phyloP scores from a whole-genome alignment of 1,140 invertebrate species.

The Listronotus oregonensis region DNA sequence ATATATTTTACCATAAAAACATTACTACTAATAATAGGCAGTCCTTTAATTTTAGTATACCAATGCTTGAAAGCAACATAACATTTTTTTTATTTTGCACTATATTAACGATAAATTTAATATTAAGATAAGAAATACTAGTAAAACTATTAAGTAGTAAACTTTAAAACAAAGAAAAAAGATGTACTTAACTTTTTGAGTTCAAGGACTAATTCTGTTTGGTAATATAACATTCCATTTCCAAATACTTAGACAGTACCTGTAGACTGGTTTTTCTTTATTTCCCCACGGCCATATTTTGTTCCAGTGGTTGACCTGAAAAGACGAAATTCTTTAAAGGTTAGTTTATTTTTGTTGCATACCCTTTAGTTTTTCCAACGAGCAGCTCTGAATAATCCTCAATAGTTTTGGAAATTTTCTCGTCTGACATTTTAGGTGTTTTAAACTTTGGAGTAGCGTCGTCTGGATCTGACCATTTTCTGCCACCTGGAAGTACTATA shows the following conservation, averaged over 20 bases:
- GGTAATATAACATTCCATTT: not conserved
- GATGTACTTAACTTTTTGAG: not conserved
- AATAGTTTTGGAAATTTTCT: conserved; percentile 75
- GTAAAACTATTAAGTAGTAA: too few species aligned
- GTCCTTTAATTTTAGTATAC: too few species aligned
- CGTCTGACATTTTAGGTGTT: conserved; percentile 67
- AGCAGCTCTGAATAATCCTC: conserved; percentile 77
- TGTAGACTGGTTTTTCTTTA: conserved; percentile 56
- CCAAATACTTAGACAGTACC: conserved; percentile 49
- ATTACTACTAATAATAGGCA: too few species aligned
- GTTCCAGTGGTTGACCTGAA: conserved; percentile 61
- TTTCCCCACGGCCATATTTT: conserved; percentile 61
- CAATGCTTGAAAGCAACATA: too few species aligned
- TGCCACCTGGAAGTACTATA: conserved; percentile 68
- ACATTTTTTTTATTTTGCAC: too few species aligned
- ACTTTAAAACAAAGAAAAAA: not conserved
- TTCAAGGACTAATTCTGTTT: not conserved
- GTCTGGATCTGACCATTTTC: conserved; percentile 74
- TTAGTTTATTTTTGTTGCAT: conserved; percentile 48
- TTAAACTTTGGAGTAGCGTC: conserved; percentile 60
- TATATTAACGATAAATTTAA: too few species aligned
- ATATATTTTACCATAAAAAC: too few species aligned
- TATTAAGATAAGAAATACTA: too few species aligned
- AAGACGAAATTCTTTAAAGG: conserved; percentile 51
- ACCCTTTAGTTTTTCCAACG: conserved; percentile 76